phyloP scores from a whole-genome alignment of 2,797 vertebrate species.

The Emys orbicularis region DNA sequence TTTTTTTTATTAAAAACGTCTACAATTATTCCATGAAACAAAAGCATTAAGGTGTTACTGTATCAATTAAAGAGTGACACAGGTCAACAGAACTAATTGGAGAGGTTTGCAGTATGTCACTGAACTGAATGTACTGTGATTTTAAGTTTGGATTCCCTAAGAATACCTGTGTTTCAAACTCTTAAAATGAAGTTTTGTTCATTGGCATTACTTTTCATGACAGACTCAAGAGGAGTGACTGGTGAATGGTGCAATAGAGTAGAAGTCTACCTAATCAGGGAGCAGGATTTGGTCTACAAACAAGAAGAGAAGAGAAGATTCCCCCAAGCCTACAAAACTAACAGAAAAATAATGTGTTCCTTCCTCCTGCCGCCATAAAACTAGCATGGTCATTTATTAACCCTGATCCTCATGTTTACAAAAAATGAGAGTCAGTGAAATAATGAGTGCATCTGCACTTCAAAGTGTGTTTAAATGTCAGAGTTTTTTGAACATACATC shows the following conservation, averaged over 20 bases:
- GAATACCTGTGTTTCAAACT: neutral
- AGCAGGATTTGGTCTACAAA: neutral
- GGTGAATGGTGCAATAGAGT: rapidly evolving
- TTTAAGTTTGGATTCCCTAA: neutral
- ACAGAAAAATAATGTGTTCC: neutral
- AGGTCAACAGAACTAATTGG: neutral
- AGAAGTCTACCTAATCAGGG: neutral
- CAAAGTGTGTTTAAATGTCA: neutral
- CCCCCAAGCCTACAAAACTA: neutral
- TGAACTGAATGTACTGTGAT: neutral
- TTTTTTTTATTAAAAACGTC: neutral
- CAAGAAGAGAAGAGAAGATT: neutral
- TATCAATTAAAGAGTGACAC: neutral
- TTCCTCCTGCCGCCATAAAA: neutral
- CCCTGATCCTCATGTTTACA: neutral
- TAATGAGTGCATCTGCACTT: neutral
- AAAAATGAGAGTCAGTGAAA: neutral
- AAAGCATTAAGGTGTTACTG: neutral
- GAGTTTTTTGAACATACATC: neutral
- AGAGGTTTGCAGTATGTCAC: neutral
- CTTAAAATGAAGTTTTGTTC: neutral
- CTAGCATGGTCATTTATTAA: neutral
- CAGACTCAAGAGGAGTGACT: neutral
- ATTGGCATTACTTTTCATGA: neutral
- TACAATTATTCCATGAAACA: neutral